Evolutionary conservation across 2,888 invertebrate species (phyloP), one percentile per base, ranked within the genome.

Genomic region (Rotaria socialis): DNA sequence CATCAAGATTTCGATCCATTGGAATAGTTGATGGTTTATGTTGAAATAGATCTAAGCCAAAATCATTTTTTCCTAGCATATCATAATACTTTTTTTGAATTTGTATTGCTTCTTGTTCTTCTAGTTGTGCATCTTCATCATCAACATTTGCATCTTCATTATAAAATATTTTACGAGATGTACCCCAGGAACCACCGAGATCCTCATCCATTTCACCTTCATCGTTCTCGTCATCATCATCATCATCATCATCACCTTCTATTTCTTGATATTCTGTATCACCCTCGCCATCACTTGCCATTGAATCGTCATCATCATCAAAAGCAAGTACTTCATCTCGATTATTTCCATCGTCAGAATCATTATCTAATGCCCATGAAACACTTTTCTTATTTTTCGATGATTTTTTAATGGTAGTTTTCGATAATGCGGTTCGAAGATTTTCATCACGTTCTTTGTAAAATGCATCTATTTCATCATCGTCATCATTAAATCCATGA

Each of bases 131-230:
- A n/a, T 88, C 89, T 7, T 89, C 89, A 35, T 74, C 86, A 43
- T 74, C 55, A 52, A 50, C 80, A 35, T 85, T 85, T 47, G 11
- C 60, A 50, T 86, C 85, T 27, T 85, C 86, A n/a, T 75, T 85
- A 60, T 86, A 86, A 56, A 85, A 86, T 8, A 35, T 5, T 87
- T 85, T 52, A 86, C 87, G 47, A 87, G 86, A 85, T 87, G 88
- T 19, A 86, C 88, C 86, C 87, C 85, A 87, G 22, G 60, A 56
- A 56, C 86, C 35, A 52, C 47, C n/a, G 58, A 87, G 74, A 55
- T 75, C 93, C 50, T 93, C 92, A 88, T 93, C 93, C 87, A 35
- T 16, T 19, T 6, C 58, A 47, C 58, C 50, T 41, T 84, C 86
- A 14, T 86, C 67, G 22, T 84, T 47, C 14, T 86, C 86, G 35